phyloP scores from a whole-genome alignment of 2,888 invertebrate species.

The Plagodis dolabraria region DNA sequence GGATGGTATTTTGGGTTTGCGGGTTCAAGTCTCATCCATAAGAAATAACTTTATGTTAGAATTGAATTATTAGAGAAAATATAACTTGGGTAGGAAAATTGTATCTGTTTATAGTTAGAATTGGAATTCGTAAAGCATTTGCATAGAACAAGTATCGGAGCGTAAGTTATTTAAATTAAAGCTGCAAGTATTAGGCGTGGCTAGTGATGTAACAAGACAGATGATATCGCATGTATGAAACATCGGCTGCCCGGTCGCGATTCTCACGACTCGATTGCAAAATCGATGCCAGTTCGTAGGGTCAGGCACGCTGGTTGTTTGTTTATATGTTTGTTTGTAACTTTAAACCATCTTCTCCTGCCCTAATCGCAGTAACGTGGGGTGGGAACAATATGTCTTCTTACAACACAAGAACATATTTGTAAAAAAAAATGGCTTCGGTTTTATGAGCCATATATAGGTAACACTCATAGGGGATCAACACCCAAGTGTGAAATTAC shows the following conservation, averaged over 20 bases:
- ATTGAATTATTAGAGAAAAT: too few species aligned
- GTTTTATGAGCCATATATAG: too few species aligned
- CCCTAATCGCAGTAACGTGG: too few species aligned
- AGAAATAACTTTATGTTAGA: too few species aligned
- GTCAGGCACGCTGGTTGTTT: slow-evolving; percentile 26
- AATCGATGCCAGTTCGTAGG: slow-evolving; percentile 29
- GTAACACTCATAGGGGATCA: too few species aligned
- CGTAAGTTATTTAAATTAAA: not conserved
- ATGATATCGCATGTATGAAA: slow-evolving; percentile 15
- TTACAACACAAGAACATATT: too few species aligned
- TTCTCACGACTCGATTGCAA: slow-evolving; percentile 36
- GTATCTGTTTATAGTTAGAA: not conserved
- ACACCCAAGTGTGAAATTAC: too few species aligned
- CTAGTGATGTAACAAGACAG: slow-evolving; percentile 20
- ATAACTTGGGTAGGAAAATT: not conserved
- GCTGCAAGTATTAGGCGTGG: slow-evolving; percentile 12
- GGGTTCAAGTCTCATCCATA: too few species aligned
- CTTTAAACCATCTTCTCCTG: too few species aligned
- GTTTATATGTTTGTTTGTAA: slow-evolving; percentile 1
- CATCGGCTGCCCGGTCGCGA: slow-evolving; percentile 24
- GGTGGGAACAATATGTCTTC: too few species aligned
- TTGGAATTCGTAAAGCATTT: not conserved
- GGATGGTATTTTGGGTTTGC: too few species aligned
- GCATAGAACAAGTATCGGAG: not conserved
- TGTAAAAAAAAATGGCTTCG: too few species aligned